phyloP scores from a whole-genome alignment of 2,888 invertebrate species.

The Pinctada fucata region DNA sequence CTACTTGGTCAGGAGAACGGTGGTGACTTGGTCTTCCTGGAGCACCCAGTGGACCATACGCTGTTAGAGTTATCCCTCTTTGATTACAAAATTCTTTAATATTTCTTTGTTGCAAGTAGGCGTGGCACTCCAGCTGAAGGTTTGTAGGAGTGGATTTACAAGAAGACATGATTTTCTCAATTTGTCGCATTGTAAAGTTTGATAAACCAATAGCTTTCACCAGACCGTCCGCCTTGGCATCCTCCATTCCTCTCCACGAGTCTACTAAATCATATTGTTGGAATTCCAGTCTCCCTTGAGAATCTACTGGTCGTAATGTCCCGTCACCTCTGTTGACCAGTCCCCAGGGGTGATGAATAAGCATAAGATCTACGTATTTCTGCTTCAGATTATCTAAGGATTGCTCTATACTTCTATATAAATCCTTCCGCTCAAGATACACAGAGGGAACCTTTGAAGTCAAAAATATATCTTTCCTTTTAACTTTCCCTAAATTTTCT shows the following conservation, averaged over 20 bases:
- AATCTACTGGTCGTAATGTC: slow-evolving; percentile 39
- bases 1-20: slow-evolving; percentile 16
- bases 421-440: slow-evolving; percentile 47
- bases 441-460: slow-evolving; percentile 60
- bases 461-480: slow-evolving; percentile 60
- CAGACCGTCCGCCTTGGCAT: slow-evolving; percentile 46
- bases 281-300: slow-evolving; percentile 47
- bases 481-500: slow-evolving; percentile 51
- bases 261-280: slow-evolving; percentile 51
- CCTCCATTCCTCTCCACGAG: slow-evolving; percentile 62
- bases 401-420: slow-evolving; percentile 51
- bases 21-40: slow-evolving; percentile 42
- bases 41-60: slow-evolving; percentile 61
- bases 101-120: slow-evolving; percentile 58
- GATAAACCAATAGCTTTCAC: slow-evolving; percentile 63
- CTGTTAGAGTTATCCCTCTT: slow-evolving; percentile 56
- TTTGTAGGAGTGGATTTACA: slow-evolving; percentile 58
- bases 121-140: slow-evolving; percentile 66
- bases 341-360: slow-evolving; percentile 68
- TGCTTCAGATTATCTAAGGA: slow-evolving; percentile 58
- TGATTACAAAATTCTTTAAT: slow-evolving; percentile 53
- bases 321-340: slow-evolving; percentile 54
- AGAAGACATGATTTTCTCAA: slow-evolving; percentile 51
- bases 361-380: slow-evolving; percentile 61
- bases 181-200: slow-evolving; percentile 61